Base-by-base conservation (phyloP, 2,797 vertebrate species). In the Aplochiton taeniatus region DNA sequence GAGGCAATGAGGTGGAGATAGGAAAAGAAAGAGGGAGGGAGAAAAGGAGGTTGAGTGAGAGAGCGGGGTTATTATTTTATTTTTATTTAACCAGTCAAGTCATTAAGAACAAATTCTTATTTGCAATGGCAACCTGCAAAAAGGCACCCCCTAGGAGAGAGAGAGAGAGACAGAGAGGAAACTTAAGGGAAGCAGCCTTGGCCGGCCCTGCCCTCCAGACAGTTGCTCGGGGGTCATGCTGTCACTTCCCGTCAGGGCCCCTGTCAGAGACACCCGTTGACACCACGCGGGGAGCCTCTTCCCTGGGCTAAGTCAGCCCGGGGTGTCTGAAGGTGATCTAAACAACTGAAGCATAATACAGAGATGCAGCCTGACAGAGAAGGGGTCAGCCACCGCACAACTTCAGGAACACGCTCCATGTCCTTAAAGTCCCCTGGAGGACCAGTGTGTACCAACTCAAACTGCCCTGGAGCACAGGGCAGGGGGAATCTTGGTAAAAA, bases 221-320 rank as follows among this genome's bases (percentile, higher is more conserved):
- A 74, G 56, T 80, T 65, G 72, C 50, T 69, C 50, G 55, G 48
- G 47, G 78, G 72, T 77, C n/a, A 58, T 46, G 45, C 12, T 73
- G 78, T 79, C 72, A 68, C 57, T 57, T 48, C 62, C 59, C 55
- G 63, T 75, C 69, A 73, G 63, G 52, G 60, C 46, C 16, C 13
- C 65, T 61, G 51, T 65, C 19, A 31, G 64, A 79, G 70, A 78
- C 70, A 52, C 51, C 56, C 55, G 42, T 66, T 73, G 70, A 72
- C 69, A 79, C 61, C 56, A 45, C 49, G 49, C 19, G 65, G 66
- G 67, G 58, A 16, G 44, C 52, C 41, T 6, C 19, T 52, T 41
- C 31, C 69, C 61, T 70, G 66, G 45, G 53, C 53, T 45, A 70
- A 68, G 79, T 61, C 74, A 62, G 69, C 55, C 52, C 60, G 44